Evolutionary conservation across 2,888 invertebrate genomes (phyloP).

Genomic region (Aspidapion aeneum): DNA sequence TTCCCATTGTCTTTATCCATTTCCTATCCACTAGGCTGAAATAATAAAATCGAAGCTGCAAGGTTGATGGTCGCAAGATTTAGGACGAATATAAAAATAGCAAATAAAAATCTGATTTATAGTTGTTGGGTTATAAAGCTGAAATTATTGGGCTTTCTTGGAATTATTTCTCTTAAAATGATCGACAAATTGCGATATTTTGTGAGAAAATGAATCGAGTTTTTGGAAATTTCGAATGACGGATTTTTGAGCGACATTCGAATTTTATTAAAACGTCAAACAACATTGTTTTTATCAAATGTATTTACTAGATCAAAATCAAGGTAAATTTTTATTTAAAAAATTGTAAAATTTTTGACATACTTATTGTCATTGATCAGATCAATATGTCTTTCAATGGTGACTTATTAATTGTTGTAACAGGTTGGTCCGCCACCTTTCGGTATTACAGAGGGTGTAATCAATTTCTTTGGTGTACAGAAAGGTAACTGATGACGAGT

Average conservation of each 20-base stretch:
- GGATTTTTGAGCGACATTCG: background rate
- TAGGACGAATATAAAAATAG: background rate
- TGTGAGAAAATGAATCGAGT: background rate
- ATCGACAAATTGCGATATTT: background rate
- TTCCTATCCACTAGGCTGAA: slow-evolving; percentile 43
- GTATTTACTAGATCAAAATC: background rate
- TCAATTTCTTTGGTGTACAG: too few relatives aligned
- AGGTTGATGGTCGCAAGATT: background rate
- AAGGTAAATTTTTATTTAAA: background rate
- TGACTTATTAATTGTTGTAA: too few relatives aligned
- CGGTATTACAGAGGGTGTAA: too few relatives aligned
- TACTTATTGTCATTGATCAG: too few relatives aligned
- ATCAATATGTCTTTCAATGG: too few relatives aligned
- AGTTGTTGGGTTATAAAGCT: background rate
- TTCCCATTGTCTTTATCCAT: slow-evolving; percentile 84
- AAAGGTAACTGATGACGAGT: too few relatives aligned
- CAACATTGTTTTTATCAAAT: background rate
- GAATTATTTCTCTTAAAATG: background rate
- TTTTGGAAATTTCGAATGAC: background rate
- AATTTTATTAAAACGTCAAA: background rate
- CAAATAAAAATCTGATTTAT: background rate
- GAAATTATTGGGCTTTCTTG: background rate
- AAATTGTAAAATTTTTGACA: background rate
- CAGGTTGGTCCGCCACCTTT: too few relatives aligned
- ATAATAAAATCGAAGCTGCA: background rate